These are phyloP conservation scores for Setipinna tenuifilis DNA, from an alignment of 2,797 vertebrate species.

Conservation along the genomic window DNA sequence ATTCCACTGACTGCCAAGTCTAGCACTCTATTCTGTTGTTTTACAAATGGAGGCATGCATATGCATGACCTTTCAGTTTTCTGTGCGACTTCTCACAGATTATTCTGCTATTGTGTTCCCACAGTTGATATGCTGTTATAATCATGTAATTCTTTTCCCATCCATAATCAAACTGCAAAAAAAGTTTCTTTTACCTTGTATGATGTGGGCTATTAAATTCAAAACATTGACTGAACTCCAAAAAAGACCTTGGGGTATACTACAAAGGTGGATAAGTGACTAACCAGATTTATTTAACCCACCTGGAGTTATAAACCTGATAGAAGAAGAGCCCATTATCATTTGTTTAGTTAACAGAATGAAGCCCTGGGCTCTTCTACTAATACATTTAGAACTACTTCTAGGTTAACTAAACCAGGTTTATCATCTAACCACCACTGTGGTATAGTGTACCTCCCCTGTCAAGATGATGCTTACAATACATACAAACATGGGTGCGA, in stretches of 20 bases:
- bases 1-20: constrained; percentile 44
- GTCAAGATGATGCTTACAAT: constrained; percentile 36
- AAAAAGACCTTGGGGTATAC: not conserved
- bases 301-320: too few species aligned
- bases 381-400: too few species aligned
- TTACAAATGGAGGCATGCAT: constrained; percentile 38
- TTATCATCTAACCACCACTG: too few species aligned
- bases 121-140: not conserved
- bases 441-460: not conserved
- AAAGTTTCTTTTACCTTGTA: not conserved
- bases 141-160: not conserved
- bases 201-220: not conserved
- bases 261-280: too few species aligned
- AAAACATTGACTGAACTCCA: not conserved
- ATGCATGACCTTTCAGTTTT: constrained; percentile 30
- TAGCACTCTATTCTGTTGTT: constrained; percentile 43
- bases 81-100: constrained; percentile 46
- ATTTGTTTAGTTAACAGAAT: too few species aligned
- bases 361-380: too few species aligned
- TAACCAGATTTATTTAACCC: too few species aligned
- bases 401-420: too few species aligned
- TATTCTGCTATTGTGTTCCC: not conserved
- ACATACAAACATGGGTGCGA: constrained; percentile 28
- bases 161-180: too few species aligned
- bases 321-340: too few species aligned